Percentiles rank a stretch among this genome's conserved stretches.
Conservation (phyloP, 1,140 invertebrate genomes). For the Pogonognathellus flavescens region DNA sequence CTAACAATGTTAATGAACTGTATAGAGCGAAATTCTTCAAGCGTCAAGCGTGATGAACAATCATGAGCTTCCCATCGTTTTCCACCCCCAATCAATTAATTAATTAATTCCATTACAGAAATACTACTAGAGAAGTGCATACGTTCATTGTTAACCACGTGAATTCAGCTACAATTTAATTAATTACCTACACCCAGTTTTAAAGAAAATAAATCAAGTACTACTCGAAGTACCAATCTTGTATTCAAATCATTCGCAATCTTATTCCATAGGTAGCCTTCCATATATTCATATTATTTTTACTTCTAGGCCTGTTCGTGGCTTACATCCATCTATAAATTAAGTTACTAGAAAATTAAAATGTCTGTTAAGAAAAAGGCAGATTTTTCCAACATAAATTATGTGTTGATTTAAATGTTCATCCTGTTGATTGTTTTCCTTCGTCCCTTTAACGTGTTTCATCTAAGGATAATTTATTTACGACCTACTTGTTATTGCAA, state of each 20-base stretch:
- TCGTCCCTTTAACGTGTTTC: too few species aligned
- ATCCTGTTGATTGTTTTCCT: too few species aligned
- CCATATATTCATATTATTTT: too few species aligned
- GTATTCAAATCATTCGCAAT: not conserved
- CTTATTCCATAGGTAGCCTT: too few species aligned
- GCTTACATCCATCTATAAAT: too few species aligned
- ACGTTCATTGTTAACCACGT: conserved; percentile 36
- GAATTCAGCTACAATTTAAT: conserved; percentile 47
- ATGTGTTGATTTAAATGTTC: too few species aligned
- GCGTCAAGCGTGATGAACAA: conserved; percentile 62
- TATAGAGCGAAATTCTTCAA: conserved; percentile 52
- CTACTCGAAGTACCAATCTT: conserved; percentile 9
- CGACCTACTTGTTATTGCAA: too few species aligned
- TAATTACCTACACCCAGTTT: conserved; percentile 45
- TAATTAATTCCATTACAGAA: conserved; percentile 25
- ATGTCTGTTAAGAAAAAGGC: too few species aligned
- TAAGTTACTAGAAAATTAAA: too few species aligned
- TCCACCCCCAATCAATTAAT: conserved; percentile 54
- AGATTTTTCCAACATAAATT: too few species aligned
- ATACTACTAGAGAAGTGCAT: conserved; percentile 46
- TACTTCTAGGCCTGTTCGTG: too few species aligned
- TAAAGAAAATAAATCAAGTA: conserved; percentile 47
- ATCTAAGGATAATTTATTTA: too few species aligned
- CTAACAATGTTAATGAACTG: conserved; percentile 52
- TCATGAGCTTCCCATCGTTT: conserved; percentile 64